These are phyloP conservation scores for Thera britannica DNA, from an alignment of 2,888 invertebrate genomes.

Conservation along the genomic window DNA sequence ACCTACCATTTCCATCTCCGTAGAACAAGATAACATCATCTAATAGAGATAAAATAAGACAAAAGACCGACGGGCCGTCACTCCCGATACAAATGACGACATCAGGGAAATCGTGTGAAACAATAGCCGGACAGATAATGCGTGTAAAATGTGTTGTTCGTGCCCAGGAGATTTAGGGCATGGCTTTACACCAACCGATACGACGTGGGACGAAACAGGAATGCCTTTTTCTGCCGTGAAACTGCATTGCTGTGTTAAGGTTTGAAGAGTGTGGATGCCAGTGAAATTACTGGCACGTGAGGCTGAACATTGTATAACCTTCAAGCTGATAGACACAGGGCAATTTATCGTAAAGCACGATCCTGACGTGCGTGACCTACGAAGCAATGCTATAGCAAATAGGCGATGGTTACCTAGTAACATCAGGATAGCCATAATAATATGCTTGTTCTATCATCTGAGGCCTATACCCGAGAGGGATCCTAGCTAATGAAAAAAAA, in stretches of 20 bases:
- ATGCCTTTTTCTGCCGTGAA: no score
- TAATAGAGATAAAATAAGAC: constrained; percentile 47
- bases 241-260: no score
- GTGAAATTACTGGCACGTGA: no score
- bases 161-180: constrained; percentile 34
- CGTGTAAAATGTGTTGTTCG: constrained; percentile 55
- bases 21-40: constrained; percentile 36
- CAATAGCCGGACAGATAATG: constrained; percentile 64
- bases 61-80: constrained; percentile 52
- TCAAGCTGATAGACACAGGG: no score
- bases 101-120: constrained; percentile 60
- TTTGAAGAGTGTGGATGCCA: no score
- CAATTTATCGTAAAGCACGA: no score
- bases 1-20: constrained; percentile 31
- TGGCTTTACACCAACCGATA: constrained; percentile 12
- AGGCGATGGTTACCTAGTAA: neutral
- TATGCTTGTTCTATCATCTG: no score
- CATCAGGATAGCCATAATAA: neutral
- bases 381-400: no score
- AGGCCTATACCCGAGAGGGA: no score
- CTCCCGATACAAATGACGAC: constrained; percentile 51
- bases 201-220: constrained; percentile 5
- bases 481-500: no score
- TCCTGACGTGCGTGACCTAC: no score
- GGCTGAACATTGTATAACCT: no score